Percentiles rank a stretch among this genome's conserved stretches.
Evolutionary conservation across 2,797 vertebrate genomes (phyloP).

Genomic region (Odontamblyopus rebecca): DNA sequence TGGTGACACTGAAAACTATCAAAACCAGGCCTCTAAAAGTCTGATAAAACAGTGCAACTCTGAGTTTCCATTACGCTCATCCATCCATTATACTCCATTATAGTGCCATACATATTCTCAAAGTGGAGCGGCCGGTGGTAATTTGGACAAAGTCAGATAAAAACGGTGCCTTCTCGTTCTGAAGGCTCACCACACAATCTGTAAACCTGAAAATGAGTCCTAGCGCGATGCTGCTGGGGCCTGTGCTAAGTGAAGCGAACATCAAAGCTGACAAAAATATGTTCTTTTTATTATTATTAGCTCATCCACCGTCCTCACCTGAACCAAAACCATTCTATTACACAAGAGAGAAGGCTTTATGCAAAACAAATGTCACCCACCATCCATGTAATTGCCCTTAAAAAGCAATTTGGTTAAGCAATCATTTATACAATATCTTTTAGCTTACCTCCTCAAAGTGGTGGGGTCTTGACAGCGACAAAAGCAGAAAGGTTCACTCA

Average conservation of each 20-base stretch:
- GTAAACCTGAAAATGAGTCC: conserved; percentile 2
- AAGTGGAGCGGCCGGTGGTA: conserved; percentile 3
- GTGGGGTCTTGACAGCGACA: background rate
- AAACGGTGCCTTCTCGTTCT: background rate
- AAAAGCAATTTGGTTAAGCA: conserved; percentile 5
- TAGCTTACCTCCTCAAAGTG: background rate
- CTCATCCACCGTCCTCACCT: background rate
- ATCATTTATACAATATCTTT: background rate
- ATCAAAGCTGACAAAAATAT: conserved; percentile 11
- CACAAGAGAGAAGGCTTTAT: conserved; percentile 2
- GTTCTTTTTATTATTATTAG: background rate
- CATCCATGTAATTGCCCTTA: conserved; percentile 1
- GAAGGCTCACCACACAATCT: background rate
- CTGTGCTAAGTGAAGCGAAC: conserved; percentile 2
- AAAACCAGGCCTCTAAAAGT: background rate
- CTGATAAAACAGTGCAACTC: background rate
- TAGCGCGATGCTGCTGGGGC: background rate
- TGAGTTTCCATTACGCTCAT: background rate
- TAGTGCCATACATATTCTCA: conserved; percentile 5
- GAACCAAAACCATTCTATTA: conserved; percentile 5
- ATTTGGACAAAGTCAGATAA: conserved; percentile 14
- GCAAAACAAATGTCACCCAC: background rate
- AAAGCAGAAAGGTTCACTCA: background rate
- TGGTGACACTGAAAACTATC: no score
- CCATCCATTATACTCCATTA: conserved; percentile 12